These are phyloP conservation scores for Toxostoma redivivum DNA, from an alignment of 2,113 vertebrate genomes.

Conservation along the genomic window DNA sequence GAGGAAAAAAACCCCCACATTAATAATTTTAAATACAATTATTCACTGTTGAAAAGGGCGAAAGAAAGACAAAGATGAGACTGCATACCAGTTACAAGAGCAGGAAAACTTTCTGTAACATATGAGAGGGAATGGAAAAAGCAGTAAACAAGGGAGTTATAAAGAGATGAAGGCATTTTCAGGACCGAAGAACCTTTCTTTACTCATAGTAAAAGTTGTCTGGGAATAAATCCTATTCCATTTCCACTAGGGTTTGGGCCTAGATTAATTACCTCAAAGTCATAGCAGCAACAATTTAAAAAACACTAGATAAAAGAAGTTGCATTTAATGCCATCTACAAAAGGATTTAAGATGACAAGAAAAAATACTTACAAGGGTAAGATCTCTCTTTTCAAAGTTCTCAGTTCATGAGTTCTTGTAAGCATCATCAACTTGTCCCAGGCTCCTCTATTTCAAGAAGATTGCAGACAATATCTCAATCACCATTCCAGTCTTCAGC, in stretches of 20 bases:
- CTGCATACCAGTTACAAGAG: background rate
- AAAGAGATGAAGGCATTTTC: background rate
- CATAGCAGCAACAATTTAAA: background rate
- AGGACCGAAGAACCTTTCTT: background rate
- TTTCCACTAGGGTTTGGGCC: background rate
- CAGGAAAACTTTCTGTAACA: background rate
- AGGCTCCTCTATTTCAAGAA: background rate
- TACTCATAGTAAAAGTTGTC: background rate
- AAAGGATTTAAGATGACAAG: background rate
- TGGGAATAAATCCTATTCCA: background rate
- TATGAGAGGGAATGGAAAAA: background rate
- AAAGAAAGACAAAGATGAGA: background rate
- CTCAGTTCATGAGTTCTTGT: background rate
- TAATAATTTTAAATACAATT: background rate
- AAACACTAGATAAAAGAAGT: background rate
- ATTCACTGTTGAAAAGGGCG: background rate
- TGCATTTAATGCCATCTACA: background rate
- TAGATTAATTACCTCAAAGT: background rate
- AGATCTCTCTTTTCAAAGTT: background rate
- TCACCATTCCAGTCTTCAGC: background rate
- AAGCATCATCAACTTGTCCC: background rate
- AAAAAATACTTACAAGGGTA: conserved; percentile 14
- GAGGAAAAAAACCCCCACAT: fast-evolving
- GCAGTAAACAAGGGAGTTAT: background rate
- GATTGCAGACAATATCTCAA: background rate